Evolutionary conservation across 92 coral and sea anemone species (phyloP).

Genomic region (Siderastrea siderea): DNA sequence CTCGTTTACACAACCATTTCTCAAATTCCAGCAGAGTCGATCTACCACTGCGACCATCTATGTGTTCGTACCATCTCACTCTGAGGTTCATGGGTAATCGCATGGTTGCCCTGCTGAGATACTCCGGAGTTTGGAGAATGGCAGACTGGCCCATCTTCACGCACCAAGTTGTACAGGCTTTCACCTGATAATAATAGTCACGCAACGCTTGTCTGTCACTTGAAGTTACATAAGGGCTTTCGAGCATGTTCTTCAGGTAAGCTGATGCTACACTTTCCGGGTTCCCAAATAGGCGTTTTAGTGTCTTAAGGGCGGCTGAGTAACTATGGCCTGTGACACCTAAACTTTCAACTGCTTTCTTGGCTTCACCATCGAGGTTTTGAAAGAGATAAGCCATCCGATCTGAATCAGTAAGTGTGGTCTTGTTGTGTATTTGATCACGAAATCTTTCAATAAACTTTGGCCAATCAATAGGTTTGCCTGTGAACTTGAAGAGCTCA

Average conservation of each 20-base stretch:
- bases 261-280: slow-evolving; percentile 12
- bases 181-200: slow-evolving; percentile 26
- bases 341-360: too few species aligned
- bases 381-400: slow-evolving; percentile 65
- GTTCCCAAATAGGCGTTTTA: slow-evolving; percentile 29
- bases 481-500: slow-evolving; percentile 53
- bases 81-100: slow-evolving; percentile 4
- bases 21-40: not conserved
- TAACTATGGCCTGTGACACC: slow-evolving; percentile 36
- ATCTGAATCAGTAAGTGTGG: slow-evolving; percentile 60
- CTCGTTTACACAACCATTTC: slow-evolving; percentile 2
- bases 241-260: slow-evolving; percentile 34
- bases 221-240: slow-evolving; percentile 12
- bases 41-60: slow-evolving; percentile 7
- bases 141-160: slow-evolving; percentile 25
- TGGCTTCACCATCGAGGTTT: slow-evolving; percentile 62
- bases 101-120: slow-evolving; percentile 27
- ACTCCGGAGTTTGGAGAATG: slow-evolving; percentile 25
- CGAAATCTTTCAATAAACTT: slow-evolving; percentile 64
- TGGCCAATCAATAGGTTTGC: slow-evolving; percentile 53
- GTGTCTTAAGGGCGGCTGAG: slow-evolving; percentile 31
- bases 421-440: slow-evolving; percentile 55
- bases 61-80: slow-evolving; percentile 20
- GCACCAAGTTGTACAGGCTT: slow-evolving; percentile 23
- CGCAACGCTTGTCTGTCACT: slow-evolving; percentile 8